Base-by-base conservation (phyloP, 2,888 invertebrate genomes). In the Dendrolimus houi region DNA sequence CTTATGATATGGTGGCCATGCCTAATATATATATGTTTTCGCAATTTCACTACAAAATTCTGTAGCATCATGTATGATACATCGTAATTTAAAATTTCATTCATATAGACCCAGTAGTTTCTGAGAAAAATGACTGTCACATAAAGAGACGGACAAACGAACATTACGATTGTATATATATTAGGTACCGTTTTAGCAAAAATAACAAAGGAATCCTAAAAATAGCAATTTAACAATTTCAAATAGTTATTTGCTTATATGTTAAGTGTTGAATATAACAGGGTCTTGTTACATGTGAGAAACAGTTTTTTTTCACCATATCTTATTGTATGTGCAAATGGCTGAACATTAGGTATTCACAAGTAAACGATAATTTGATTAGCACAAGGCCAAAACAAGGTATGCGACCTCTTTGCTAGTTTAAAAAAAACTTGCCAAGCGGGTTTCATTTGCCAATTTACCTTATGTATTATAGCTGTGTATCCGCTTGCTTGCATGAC, bases 351-450 rank as follows among this genome's bases (percentile, higher is more conserved):
- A 79, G 74, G 74, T 75, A 80, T 81, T 87, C 74, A 71, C 80
- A 73, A 79, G 79, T 79, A 80, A 74, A 74, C 76, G 83, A 82
- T 85, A 87, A 87, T 76, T 81, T 77, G 81, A 83, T 87, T 87
- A 86, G 76, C 83, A 75, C 82, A 84, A 88, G 85, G 87, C 83
- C 83, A 83, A 77, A 80, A 82, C 74, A 68, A 80, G 83, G 85
- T 83, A 84, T 79, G 81, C 77, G 87, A 87, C 88, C 88, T 87
- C 85, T 80, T 85, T 85, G 79, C 75, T 78, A 74, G 75, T 82
- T 81, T 82, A 78, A 72, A 69, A 75, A 77, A 77, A 72, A 69
- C 66, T 68, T 63, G 60, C 66, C 66, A 67, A 79, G 80, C 79
- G 64, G 71, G 81, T 81, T 78, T 77, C 72, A 70, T 70, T 66